A percentile compares a stretch with the other conserved stretches of the same genome.
Evolutionary conservation across 2,113 vertebrate genomes (phyloP).

Genomic region (Misgurnus mizolepis): DNA sequence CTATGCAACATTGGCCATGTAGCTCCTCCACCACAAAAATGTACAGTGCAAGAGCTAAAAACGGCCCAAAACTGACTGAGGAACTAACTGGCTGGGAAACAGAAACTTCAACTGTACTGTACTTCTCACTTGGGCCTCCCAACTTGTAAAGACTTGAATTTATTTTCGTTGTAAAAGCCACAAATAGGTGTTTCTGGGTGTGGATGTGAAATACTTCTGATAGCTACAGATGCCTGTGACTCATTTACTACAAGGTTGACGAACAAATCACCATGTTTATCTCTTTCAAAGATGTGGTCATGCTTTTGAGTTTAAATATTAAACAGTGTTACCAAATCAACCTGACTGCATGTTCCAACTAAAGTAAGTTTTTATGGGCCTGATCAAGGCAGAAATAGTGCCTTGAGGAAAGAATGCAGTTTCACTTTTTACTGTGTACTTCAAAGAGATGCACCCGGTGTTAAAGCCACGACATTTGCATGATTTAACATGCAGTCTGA

Average conservation of each 20-base stretch:
- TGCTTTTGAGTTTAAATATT: not conserved
- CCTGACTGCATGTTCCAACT: no score
- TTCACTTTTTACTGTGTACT: not conserved
- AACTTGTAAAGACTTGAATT: conserved; percentile 45
- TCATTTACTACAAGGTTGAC: not conserved
- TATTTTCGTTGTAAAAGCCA: not conserved
- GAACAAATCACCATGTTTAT: no score
- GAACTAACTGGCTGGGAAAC: conserved; percentile 25
- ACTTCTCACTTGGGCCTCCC: conserved; percentile 4
- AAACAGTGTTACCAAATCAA: not conserved
- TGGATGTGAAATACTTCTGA: conserved; percentile 34
- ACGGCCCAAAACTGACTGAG: conserved; percentile 30
- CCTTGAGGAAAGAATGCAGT: not conserved
- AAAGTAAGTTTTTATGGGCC: not conserved
- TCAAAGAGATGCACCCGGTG: not conserved
- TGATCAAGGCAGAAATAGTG: not conserved
- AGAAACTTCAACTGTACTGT: conserved; percentile 14
- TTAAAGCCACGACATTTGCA: not conserved
- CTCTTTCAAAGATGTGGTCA: not conserved
- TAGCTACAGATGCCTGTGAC: conserved; percentile 36
- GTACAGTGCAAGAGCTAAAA: conserved; percentile 35
- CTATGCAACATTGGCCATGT: not conserved
- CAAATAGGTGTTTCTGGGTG: conserved; percentile 38
- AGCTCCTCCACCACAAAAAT: conserved; percentile 27
- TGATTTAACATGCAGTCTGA: not conserved